Conservation (phyloP, 2,888 invertebrate species). For the Falcaria lacertinaria region DNA sequence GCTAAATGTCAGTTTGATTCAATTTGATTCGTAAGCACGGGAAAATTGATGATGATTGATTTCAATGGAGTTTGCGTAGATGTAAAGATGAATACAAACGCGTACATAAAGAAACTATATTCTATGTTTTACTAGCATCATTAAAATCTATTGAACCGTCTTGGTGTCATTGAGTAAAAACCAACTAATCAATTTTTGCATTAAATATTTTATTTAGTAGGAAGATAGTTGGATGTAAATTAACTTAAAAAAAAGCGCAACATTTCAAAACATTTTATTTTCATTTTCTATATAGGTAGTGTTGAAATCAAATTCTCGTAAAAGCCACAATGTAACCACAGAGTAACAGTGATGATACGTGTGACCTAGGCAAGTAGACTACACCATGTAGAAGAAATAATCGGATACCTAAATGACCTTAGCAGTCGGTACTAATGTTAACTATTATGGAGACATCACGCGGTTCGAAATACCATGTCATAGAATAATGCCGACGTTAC, state of each 20-base stretch:
- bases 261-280: too few relatives aligned
- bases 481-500: conserved; percentile 20
- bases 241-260: too few relatives aligned
- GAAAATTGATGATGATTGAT: not conserved
- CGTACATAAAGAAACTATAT: too few relatives aligned
- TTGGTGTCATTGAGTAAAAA: too few relatives aligned
- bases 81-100: not conserved
- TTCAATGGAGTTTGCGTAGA: not conserved
- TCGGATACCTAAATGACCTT: conserved; percentile 34
- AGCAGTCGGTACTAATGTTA: conserved; percentile 32
- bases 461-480: conserved; percentile 30
- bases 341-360: not conserved
- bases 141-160: too few relatives aligned
- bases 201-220: too few relatives aligned
- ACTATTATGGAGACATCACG: conserved; percentile 25
- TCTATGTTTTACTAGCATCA: too few relatives aligned
- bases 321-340: conserved; percentile 14
- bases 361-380: conserved; percentile 14
- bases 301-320: conserved; percentile 4
- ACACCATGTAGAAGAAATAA: conserved; percentile 25
- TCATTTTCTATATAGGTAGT: too few relatives aligned
- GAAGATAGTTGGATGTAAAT: too few relatives aligned
- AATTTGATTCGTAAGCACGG: not conserved
- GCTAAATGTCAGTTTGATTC: conserved; percentile 2
- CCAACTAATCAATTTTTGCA: too few relatives aligned